Base-by-base conservation (phyloP, 2,113 vertebrate genomes). In the Salminus brasiliensis region DNA sequence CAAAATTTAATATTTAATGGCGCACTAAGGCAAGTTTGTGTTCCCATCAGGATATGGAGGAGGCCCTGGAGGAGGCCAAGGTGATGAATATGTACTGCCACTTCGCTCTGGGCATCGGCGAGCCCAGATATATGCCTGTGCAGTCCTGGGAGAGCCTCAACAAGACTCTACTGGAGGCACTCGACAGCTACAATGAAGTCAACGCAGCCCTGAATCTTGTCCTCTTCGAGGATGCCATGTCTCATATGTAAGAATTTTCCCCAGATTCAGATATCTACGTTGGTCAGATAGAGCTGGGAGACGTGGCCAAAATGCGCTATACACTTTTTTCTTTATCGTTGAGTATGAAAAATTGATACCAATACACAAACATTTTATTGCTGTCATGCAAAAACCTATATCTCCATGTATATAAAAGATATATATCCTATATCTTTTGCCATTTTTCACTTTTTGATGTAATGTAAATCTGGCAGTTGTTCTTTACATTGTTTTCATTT, bases 221-320 rank as follows among this genome's bases (percentile, higher is more conserved):
- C 8, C 93, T 99, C 18, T 99, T 99, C 80, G 97, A 99, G 85
- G 97, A 99, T 0, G 97, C 98, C 84, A 94, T 98, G 94, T 88
- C 89, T 82, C 97, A 99, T 0, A 83, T 99, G 98, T 99, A 91
- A 96, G 97, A 83, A 30, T 18, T 10, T 49, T 6, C 25, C 21
- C 41, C 36, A 0, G 16, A 23, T 25, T 11, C n/a, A 25, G 21
- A 9, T 7, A 23, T 34, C 4, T 1, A 5, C 4, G 18, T 15
- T 45, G n/a, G n/a, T n/a, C n/a, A n/a, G n/a, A n/a, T n/a, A n/a
- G n/a, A n/a, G n/a, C n/a, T n/a, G n/a, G n/a, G n/a, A n/a, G n/a
- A n/a, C n/a, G n/a, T n/a, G n/a, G n/a, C n/a, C n/a, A n/a, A n/a
- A n/a, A n/a, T n/a, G n/a, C n/a, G n/a, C n/a, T n/a, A n/a, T n/a